A percentile compares a stretch with the other conserved stretches of the same genome.
These are phyloP conservation scores for Ernsta delagoae DNA, from an alignment of 2,888 invertebrate species.

Conservation along the genomic window DNA sequence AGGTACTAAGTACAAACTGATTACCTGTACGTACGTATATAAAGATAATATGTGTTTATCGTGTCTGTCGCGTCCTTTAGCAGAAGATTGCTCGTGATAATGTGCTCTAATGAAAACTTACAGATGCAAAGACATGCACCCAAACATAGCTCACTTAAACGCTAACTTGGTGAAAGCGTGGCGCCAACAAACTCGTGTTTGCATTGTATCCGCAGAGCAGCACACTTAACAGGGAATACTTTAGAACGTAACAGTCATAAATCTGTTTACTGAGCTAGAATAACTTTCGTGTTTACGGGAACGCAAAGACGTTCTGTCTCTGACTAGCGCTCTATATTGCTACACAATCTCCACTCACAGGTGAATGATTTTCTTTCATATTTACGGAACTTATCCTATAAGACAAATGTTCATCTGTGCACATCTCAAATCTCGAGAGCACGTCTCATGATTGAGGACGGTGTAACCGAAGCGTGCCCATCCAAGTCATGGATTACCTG, in stretches of 20 bases:
- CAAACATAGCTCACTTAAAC: constrained; percentile 47
- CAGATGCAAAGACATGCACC: constrained; percentile 38
- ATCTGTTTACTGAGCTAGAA: constrained; percentile 59
- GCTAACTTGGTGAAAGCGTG: constrained; percentile 49
- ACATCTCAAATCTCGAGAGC: constrained; percentile 36
- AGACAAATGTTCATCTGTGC: constrained; percentile 40
- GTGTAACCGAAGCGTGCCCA: constrained; percentile 54
- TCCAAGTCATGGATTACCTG: constrained; percentile 70
- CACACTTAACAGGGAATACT: constrained; percentile 43
- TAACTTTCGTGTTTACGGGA: constrained; percentile 64
- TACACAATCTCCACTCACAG: constrained; percentile 71
- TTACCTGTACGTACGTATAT: too few relatives aligned
- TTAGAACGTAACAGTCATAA: constrained; percentile 51
- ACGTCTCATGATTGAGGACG: constrained; percentile 44
- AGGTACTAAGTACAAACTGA: too few relatives aligned
- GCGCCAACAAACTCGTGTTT: constrained; percentile 47
- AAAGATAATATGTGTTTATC: too few relatives aligned
- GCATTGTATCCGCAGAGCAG: constrained; percentile 48
- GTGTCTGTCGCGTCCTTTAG: not conserved
- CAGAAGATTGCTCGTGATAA: constrained; percentile 19
- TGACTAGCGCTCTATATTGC: constrained; percentile 65
- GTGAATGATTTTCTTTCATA: constrained; percentile 55
- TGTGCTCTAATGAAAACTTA: constrained; percentile 43
- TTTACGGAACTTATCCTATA: constrained; percentile 41
- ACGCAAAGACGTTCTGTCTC: constrained; percentile 59